These are phyloP conservation scores for Nephrocerus scutellatus DNA, from an alignment of 2,888 invertebrate genomes.

Conservation along the genomic window DNA sequence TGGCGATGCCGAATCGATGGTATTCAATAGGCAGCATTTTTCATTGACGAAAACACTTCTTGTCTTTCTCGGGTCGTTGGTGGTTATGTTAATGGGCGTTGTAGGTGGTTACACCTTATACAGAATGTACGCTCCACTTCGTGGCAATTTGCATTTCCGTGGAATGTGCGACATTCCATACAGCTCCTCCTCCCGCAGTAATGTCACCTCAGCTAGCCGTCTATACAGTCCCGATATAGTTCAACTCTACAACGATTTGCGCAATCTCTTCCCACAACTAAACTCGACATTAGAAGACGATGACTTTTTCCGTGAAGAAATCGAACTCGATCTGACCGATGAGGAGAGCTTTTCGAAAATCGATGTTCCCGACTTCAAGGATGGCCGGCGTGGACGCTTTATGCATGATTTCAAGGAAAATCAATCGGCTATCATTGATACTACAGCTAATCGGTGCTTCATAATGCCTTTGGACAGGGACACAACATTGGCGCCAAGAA, in stretches of 20 bases:
- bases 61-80: constrained; percentile 60
- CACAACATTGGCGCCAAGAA: constrained; percentile 69
- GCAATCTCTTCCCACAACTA: constrained; percentile 29
- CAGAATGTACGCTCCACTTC: constrained; percentile 60
- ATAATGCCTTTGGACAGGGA: constrained; percentile 80
- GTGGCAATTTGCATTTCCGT: constrained; percentile 48
- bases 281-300: constrained; percentile 30
- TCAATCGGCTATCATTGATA: constrained; percentile 69
- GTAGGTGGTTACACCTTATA: constrained; percentile 69
- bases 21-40: constrained; percentile 49
- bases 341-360: constrained; percentile 74
- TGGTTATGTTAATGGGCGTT: constrained; percentile 65
- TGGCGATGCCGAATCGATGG: constrained; percentile 47
- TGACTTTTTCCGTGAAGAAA: constrained; percentile 65
- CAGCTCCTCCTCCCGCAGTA: constrained; percentile 31
- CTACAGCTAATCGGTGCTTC: constrained; percentile 71
- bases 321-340: constrained; percentile 65
- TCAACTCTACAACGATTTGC: constrained; percentile 35
- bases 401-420: constrained; percentile 86
- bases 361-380: constrained; percentile 75
- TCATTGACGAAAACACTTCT: constrained; percentile 58
- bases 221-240: constrained; percentile 37
- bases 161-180: constrained; percentile 47
- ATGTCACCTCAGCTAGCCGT: constrained; percentile 34
- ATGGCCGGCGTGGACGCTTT: constrained; percentile 75